Evolutionary conservation across 2,888 invertebrate species (phyloP).

Genomic region (Pristionchus mayeri): DNA sequence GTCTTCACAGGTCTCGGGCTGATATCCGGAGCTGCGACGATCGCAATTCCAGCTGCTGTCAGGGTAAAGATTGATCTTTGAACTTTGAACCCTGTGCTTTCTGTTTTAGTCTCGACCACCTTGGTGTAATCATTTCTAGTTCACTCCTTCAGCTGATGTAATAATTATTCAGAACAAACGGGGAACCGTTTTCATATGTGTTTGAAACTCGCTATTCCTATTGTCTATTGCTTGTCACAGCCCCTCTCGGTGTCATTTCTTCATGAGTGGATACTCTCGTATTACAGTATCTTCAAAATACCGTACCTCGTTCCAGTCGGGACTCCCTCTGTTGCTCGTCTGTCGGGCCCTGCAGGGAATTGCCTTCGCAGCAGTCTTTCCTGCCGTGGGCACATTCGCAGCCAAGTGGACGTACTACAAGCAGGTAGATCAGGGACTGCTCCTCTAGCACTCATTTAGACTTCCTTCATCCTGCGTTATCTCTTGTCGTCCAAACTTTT

Average conservation of each 20-base stretch:
- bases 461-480: too few relatives aligned
- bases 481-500: too few relatives aligned
- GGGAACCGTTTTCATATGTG: too few relatives aligned
- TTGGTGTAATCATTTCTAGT: too few relatives aligned
- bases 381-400: conserved; percentile 75
- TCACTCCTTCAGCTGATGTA: too few relatives aligned
- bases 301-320: conserved; percentile 4
- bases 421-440: conserved; percentile 55
- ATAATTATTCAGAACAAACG: too few relatives aligned
- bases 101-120: too few relatives aligned
- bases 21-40: conserved; percentile 69
- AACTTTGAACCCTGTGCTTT: not conserved
- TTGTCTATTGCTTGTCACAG: not conserved
- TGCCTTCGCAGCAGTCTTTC: conserved; percentile 74
- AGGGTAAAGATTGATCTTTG: conserved; percentile 52
- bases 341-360: conserved; percentile 71
- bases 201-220: not conserved
- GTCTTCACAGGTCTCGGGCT: conserved; percentile 72
- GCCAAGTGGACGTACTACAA: conserved; percentile 75
- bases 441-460: not conserved
- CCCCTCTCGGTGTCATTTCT: not conserved
- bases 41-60: conserved; percentile 70
- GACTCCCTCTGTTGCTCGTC: not conserved
- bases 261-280: too few relatives aligned
- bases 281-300: not conserved